A percentile compares a stretch with the other conserved stretches of the same genome.
phyloP scores from a whole-genome alignment of 2,797 vertebrate species.

The Smutsia gigantea region DNA sequence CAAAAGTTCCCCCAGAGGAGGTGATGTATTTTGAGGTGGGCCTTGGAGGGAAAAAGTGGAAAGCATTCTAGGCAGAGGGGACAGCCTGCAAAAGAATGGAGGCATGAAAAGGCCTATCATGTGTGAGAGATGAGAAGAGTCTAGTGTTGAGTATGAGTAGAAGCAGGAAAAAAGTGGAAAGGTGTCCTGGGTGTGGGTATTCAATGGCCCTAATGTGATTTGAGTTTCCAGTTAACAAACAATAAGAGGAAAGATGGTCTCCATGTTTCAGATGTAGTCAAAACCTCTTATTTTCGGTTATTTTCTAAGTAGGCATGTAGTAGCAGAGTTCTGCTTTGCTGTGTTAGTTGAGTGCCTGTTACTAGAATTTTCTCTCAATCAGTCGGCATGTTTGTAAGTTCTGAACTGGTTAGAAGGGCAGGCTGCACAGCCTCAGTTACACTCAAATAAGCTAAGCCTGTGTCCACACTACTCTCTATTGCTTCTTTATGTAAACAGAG shows the following conservation, averaged over 20 bases:
- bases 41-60: background rate
- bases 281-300: background rate
- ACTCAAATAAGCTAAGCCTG: background rate
- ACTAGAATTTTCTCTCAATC: background rate
- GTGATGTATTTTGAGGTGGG: background rate
- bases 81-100: background rate
- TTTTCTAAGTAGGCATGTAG: background rate
- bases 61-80: background rate
- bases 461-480: slow-evolving; percentile 1
- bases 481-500: slow-evolving; percentile 63
- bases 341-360: background rate
- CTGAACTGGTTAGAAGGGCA: slow-evolving; percentile 34
- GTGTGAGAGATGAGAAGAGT: background rate
- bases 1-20: background rate
- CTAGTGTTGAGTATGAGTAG: background rate
- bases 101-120: fast-evolving
- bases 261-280: background rate
- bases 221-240: background rate
- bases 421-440: slow-evolving; percentile 1
- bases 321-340: background rate
- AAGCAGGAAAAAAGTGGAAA: no score
- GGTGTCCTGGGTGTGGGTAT: background rate
- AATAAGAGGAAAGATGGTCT: background rate
- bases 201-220: background rate
- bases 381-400: slow-evolving; percentile 55